Conservation (phyloP, 1,140 invertebrate genomes). For the Zaprionus camerounensis region DNA sequence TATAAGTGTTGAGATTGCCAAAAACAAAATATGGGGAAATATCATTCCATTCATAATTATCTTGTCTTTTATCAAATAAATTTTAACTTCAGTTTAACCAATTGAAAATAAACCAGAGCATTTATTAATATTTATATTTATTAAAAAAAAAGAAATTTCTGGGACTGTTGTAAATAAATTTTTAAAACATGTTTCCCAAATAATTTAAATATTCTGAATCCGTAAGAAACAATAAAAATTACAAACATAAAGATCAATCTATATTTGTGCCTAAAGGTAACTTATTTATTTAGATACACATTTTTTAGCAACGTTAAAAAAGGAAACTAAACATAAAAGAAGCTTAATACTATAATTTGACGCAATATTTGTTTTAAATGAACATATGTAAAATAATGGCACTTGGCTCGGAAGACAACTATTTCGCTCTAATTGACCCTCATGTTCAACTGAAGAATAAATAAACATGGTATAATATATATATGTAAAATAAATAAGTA, state of each 20-base stretch:
- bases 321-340: neutral
- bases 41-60: constrained; percentile 16
- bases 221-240: neutral
- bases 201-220: neutral
- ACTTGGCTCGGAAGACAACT: neutral
- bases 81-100: too few relatives aligned
- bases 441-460: neutral
- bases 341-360: neutral
- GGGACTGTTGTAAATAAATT: too few relatives aligned
- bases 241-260: neutral
- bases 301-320: neutral
- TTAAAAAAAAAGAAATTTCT: too few relatives aligned
- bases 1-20: constrained; percentile 15
- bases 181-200: too few relatives aligned
- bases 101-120: too few relatives aligned
- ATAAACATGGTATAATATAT: neutral
- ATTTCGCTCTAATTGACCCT: neutral
- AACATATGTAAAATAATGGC: neutral
- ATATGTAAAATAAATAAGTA: neutral
- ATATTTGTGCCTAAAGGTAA: neutral
- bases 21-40: constrained; percentile 14
- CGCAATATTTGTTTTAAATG: neutral
- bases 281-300: neutral
- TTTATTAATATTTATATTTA: neutral
- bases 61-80: constrained; percentile 14